Evolutionary conservation across 2,888 invertebrate genomes (phyloP), one percentile per base, ranked within the genome.

Genomic region (Lamellibrachia columna): DNA sequence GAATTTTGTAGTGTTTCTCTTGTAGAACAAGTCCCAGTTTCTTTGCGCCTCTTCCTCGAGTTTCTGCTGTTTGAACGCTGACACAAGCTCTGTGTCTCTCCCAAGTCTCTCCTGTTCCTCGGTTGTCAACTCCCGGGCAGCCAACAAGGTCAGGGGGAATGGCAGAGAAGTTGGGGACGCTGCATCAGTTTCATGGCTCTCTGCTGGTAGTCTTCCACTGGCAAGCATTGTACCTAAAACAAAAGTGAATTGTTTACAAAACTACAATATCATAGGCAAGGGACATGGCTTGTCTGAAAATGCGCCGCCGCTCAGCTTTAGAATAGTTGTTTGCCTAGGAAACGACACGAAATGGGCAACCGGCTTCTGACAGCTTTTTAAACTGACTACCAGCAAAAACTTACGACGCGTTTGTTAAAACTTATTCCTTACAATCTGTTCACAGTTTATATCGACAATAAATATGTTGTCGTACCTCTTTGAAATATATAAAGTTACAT

Each of bases 1-100:
- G 96, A 99, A 99, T 95, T 98, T 97, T 0, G 98, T 98, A 95
- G 98, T 98, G 96, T 99, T 99, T 93, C 99, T 97, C 96, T 99
- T 99, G 96, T 99, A 99, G 96, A 99, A 99, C 92, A 99, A 97
- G 96, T 99, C 99, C 99, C 99, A 99, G 96, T 99, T 98, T 93
- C 98, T 98, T 95, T 98, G 98, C 0, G 99, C 98, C 95, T 99
- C 98, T 91, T 97, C 97, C 96, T 99, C 99, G 3, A 99, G 96
- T 96, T 98, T 97, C 2, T 97, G 97, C 2, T 98, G 98, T 96
- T 98, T 98, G 94, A 98, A 97, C 95, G 98, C 97, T 0, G 98
- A 96, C 22, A 94, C 93, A 15, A 92, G 60, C n/a, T 58, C 90
- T 22, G 28, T 93, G 75, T 93, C 93, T 40, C 75, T 53, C 22